Percentiles rank a stretch among this genome's conserved stretches.
Evolutionary conservation across 2,797 vertebrate genomes (phyloP).

Genomic region (Enteromius unitaeniatus): DNA sequence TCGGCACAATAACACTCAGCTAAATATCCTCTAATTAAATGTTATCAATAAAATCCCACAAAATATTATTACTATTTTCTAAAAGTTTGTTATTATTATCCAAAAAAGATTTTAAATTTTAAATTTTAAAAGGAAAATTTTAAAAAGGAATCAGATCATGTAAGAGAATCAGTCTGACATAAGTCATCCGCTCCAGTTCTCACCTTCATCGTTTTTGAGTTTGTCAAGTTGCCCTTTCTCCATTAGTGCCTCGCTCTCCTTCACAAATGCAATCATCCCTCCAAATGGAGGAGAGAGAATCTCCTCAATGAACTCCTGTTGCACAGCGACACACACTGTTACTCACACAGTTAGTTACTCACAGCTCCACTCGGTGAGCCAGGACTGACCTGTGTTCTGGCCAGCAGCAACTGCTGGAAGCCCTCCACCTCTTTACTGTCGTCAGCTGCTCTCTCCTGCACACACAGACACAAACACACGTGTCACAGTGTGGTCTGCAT

Average conservation of each 20-base stretch:
- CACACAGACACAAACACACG: constrained; percentile 2
- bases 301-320: constrained; percentile 93
- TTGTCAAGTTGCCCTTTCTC: constrained; percentile 90
- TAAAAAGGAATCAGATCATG: not conserved
- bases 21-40: no score
- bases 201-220: constrained; percentile 88
- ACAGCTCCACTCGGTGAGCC: not conserved
- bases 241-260: constrained; percentile 88
- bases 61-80: no score
- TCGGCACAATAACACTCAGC: no score
- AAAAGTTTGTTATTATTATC: no score
- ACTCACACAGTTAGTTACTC: no score
- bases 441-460: constrained; percentile 89
- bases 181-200: not conserved
- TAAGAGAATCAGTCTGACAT: not conserved
- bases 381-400: constrained; percentile 52
- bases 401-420: constrained; percentile 91
- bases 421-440: constrained; percentile 95
- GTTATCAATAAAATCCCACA: no score
- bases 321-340: not conserved
- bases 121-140: rapidly evolving
- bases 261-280: constrained; percentile 92
- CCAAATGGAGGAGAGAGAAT: constrained; percentile 89
- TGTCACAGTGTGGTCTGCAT: not conserved
- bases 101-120: no score